A percentile compares a stretch with the other conserved stretches of the same genome.
phyloP scores from a whole-genome alignment of 2,888 invertebrate species.

The Dorcus hopei region DNA sequence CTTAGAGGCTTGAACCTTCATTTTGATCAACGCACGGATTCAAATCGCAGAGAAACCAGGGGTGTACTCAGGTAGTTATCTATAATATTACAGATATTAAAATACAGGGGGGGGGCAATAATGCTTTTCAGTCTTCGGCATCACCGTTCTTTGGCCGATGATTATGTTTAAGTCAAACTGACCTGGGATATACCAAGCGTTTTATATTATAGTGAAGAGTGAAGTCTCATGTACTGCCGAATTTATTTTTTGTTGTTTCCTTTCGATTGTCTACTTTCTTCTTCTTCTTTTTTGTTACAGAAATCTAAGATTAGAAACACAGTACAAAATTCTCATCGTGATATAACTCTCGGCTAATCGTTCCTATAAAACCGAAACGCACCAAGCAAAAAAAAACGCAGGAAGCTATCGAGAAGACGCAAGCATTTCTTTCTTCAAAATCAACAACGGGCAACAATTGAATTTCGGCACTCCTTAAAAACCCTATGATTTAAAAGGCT shows the following conservation, averaged over 20 bases:
- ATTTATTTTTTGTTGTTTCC: not conserved
- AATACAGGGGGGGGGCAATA: too few species aligned
- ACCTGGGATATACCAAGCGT: too few species aligned
- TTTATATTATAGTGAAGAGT: not conserved
- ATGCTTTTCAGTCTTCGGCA: too few species aligned
- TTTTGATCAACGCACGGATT: too few species aligned
- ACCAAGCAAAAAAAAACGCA: conserved; percentile 32
- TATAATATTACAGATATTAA: too few species aligned
- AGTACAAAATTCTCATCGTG: conserved; percentile 44
- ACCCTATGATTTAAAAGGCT: not conserved
- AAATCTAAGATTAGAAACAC: conserved; percentile 40
- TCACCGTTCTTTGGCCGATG: too few species aligned
- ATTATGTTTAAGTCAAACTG: too few species aligned
- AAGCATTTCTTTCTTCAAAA: conserved; percentile 18
- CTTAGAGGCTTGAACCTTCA: too few species aligned
- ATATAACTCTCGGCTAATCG: conserved; percentile 26
- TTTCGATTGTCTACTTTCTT: not conserved
- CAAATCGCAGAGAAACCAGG: too few species aligned
- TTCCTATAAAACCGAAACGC: conserved; percentile 26
- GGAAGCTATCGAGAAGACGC: conserved; percentile 40
- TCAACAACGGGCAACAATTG: conserved; percentile 12
- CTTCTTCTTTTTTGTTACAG: conserved; percentile 29
- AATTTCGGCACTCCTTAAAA: not conserved
- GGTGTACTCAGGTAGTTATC: too few species aligned
- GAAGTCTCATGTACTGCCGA: not conserved